These are phyloP conservation scores for Sula dactylatra DNA, from an alignment of 2,113 vertebrate species.

Conservation along the genomic window DNA sequence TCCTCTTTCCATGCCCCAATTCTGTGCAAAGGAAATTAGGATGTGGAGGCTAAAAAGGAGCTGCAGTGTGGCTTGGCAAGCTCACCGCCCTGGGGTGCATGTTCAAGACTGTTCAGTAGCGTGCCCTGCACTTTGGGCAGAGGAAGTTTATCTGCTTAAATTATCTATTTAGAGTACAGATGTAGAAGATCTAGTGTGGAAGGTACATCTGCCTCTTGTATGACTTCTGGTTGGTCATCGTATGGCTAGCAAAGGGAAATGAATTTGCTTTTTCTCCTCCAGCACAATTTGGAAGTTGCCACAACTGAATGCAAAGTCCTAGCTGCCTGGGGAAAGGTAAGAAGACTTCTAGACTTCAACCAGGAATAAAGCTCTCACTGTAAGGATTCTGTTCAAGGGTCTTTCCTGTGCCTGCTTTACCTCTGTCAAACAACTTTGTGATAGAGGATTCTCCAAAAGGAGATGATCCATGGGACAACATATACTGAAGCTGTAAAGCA, in stretches of 20 bases:
- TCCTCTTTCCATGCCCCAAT: not conserved
- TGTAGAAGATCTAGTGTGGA: not conserved
- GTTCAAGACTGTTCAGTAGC: not conserved
- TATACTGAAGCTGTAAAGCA: not conserved
- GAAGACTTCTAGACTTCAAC: not conserved
- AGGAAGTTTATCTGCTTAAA: not conserved
- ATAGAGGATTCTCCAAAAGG: not conserved
- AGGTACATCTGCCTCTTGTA: not conserved
- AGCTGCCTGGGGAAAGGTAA: not conserved
- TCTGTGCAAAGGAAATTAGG: not conserved
- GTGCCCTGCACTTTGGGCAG: too few relatives aligned
- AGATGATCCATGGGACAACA: not conserved
- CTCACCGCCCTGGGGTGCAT: rapidly evolving
- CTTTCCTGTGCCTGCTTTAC: not conserved
- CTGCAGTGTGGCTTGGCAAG: not conserved
- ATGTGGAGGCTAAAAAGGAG: not conserved
- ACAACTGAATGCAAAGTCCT: not conserved
- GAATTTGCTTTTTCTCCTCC: not conserved
- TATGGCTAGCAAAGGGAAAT: not conserved
- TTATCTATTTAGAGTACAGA: not conserved
- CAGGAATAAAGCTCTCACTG: not conserved
- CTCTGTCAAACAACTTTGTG: not conserved
- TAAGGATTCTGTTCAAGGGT: not conserved
- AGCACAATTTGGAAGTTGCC: not conserved
- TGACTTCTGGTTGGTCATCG: not conserved